Base-by-base conservation (phyloP, 1,140 invertebrate species). In the Bombus waltoni region DNA sequence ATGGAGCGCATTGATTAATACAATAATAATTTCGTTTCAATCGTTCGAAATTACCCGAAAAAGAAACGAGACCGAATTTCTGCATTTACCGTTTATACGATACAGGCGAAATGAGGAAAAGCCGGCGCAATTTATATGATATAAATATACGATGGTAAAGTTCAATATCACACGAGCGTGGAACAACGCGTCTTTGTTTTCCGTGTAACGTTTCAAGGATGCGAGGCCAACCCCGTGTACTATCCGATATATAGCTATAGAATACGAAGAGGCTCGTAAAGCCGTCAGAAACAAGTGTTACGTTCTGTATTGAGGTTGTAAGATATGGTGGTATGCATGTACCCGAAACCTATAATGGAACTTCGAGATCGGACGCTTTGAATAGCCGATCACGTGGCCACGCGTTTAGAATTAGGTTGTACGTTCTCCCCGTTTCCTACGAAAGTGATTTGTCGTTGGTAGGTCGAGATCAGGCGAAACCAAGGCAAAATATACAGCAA, bases 271-370 rank as follows among this genome's bases (percentile, higher is more conserved):
- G 83, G 87, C 83, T 81, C 83, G 83, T 89, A 89, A 89, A 89
- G 74, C 87, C 87, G 88, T 89, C 87, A 86, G 87, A 80, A 89
- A 89, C 88, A 89, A 89, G 84, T 89, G 88, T 89, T 89, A 74
- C 88, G 75, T 76, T 78, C 88, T 73, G 88, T 89, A 89, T 89
- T 59, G 88, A 89, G 88, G 83, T 86, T 89, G 83, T 86, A 89
- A 89, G 88, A 89, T 89, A 89, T 80, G 59, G 84, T 80, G 68
- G 81, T 86, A 86, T 88, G 79, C 85, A 86, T 89, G 88, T 81
- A 86, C 70, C 75, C 76, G 80, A 83, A 86, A 89, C 84, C 88
- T 86, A 89, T 89, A 89, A 89, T 89, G 88, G 88, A 89, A 89
- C 79, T 86, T 70, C 28, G 62, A 66, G 87, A 86, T 89, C 73